Base-by-base conservation (phyloP, 1,140 invertebrate species). In the Macrotrachela quadricornifera region DNA sequence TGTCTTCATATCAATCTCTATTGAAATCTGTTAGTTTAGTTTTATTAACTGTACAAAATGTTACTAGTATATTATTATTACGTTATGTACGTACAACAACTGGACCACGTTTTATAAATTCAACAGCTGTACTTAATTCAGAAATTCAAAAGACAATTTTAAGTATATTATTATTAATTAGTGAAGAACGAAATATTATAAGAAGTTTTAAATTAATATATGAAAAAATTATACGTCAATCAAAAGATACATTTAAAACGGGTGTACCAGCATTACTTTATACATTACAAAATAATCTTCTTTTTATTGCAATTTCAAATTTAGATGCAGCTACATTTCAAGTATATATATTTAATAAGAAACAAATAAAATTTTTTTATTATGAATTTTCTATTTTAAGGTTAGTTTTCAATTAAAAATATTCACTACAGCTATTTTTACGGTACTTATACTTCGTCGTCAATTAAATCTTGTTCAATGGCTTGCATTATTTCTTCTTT, bases 401-500 rank as follows among this genome's bases (percentile, higher is more conserved):
- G 85, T 96, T 1, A 94, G 88, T 40, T 99, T 97, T 74, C 94
- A 99, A 68, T 66, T 99, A 46, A 99, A 97, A 74, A 88, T 99
- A 59, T 72, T 99, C 1, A 97, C 94, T 12, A 97, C 94, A 13
- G 92, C 92, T 36, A 76, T 97, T 61, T 96, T 99, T 67, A 86
- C 90, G 47, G 85, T 97, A 9, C 62, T 83, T 8, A 87, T 99
- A 59, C 70, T 99, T 43, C 77, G 80, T 47, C 79, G 79, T 58
- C 75, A 76, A 57, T 68, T 99, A 4, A 73, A 78, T 1, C 71
- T 66, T 52, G 77, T 80, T 46, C 90, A 96, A 63, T 97, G 91
- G 91, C 64, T 79, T 36, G 80, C 90, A 0, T 67, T 99, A 43
- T 63, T 85, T 0, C 66, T 92, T n/a, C 71, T 97, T 11, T 78